Conservation (phyloP, 2,113 vertebrate species). For the Actenoides hombroni region DNA sequence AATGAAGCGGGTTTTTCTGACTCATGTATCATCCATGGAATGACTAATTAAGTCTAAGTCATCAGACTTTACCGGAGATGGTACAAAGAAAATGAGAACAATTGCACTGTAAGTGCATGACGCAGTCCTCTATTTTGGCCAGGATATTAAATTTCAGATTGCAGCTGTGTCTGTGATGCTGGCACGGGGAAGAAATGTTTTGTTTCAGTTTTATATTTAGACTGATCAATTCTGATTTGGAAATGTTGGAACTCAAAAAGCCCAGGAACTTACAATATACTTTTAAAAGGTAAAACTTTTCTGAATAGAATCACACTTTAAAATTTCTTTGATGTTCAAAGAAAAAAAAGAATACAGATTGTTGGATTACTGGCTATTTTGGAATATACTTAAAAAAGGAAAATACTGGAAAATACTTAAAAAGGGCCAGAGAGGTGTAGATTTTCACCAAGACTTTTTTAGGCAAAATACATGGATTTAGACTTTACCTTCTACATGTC, state of each 20-base stretch:
- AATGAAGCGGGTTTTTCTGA: background rate
- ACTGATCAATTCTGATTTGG: background rate
- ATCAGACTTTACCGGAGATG: background rate
- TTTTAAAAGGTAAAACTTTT: background rate
- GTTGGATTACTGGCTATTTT: background rate
- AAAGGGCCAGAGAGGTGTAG: background rate
- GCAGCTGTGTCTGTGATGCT: background rate
- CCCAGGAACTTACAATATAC: background rate
- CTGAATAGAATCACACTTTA: background rate
- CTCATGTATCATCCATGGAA: background rate
- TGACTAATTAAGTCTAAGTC: constrained; percentile 29
- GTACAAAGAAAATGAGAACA: constrained; percentile 7
- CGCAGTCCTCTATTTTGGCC: background rate
- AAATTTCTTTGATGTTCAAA: background rate
- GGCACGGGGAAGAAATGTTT: background rate
- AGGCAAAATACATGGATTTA: background rate
- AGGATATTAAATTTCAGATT: constrained; percentile 34
- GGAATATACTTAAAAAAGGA: background rate
- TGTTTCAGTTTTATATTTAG: background rate
- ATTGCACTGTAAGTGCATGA: background rate
- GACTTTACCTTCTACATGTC: background rate
- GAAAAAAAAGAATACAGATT: background rate
- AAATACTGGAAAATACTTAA: background rate
- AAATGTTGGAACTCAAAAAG: background rate
- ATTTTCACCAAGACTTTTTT: background rate